Evolutionary conservation across 2,888 invertebrate species (phyloP), one percentile per base, ranked within the genome.

Genomic region (Drosophila meridiana): DNA sequence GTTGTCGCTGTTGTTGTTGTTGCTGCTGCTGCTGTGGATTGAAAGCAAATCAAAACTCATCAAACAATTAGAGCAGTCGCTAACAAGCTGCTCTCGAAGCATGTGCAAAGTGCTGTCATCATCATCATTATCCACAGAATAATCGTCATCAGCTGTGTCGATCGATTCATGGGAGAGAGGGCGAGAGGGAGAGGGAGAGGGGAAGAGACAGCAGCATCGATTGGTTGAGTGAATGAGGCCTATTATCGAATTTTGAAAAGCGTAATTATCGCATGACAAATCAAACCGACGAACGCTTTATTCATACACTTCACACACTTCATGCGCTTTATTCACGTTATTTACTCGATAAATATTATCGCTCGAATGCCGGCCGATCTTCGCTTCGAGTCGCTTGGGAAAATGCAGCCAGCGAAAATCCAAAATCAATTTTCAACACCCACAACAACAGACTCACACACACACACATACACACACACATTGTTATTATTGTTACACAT

Each of bases 231-330:
- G 82, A 86, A 90, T 86, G 87, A 88, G 69, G 85, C 85, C 85
- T 86, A 86, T 86, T 86, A 86, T 90, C 81, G 90, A 73, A 73
- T 69, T 78, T 90, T 86, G 90, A 88, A 88, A 88, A 86, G 78
- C 89, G 76, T 90, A 88, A 90, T 90, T 86, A 86, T 88, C 90
- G 70, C 89, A 73, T 86, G 85, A 85, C 90, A 86, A 88, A 88
- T 83, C 83, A 88, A 86, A 80, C 81, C 76, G 55, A 72, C 45
- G 73, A 80, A 76, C 11, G 60, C 48, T 50, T 50, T 30, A 48
- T 80, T 40, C 55, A 48, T 80, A 28, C 55, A 55, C 55, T n/a
- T 38, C 26, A 55, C 28, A 36, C 53, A 55, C 53, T 28, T 28
- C 14, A 26, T 53, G 13, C 26, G 73, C 72, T 50, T 69, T 66